A percentile compares a stretch with the other conserved stretches of the same genome.
Evolutionary conservation across 2,113 vertebrate species (phyloP).

Genomic region (Azemiops feae): DNA sequence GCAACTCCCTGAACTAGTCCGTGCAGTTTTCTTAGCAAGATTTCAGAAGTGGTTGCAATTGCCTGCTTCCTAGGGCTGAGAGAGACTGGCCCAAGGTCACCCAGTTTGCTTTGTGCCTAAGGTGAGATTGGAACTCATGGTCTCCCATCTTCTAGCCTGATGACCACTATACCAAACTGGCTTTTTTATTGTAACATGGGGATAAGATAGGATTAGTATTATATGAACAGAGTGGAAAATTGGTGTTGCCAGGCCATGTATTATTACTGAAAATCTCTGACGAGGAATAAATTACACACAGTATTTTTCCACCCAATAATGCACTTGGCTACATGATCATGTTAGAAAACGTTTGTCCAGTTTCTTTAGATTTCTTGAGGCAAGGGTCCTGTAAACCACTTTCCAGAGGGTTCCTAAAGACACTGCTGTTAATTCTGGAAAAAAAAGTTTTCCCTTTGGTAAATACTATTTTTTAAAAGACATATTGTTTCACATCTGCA

Average conservation of each 20-base stretch:
- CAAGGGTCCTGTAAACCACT: not conserved
- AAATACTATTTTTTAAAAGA: not conserved
- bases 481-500: not conserved
- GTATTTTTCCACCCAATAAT: not conserved
- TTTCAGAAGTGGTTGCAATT: not conserved
- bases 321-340: not conserved
- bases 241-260: not conserved
- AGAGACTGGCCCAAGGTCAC: not conserved
- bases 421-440: not conserved
- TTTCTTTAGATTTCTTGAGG: not conserved
- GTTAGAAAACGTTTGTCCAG: not conserved
- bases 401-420: not conserved
- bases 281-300: too few species aligned
- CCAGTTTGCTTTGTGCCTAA: not conserved
- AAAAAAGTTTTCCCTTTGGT: not conserved
- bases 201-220: not conserved
- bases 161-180: not conserved
- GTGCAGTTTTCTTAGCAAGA: not conserved
- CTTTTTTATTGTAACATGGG: not conserved
- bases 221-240: not conserved
- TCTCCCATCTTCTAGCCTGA: not conserved
- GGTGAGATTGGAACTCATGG: not conserved
- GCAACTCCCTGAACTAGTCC: not conserved
- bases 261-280: not conserved
- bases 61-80: not conserved